These are phyloP conservation scores for Lasioglossum figueresi DNA, from an alignment of 2,888 invertebrate species.

Conservation along the genomic window DNA sequence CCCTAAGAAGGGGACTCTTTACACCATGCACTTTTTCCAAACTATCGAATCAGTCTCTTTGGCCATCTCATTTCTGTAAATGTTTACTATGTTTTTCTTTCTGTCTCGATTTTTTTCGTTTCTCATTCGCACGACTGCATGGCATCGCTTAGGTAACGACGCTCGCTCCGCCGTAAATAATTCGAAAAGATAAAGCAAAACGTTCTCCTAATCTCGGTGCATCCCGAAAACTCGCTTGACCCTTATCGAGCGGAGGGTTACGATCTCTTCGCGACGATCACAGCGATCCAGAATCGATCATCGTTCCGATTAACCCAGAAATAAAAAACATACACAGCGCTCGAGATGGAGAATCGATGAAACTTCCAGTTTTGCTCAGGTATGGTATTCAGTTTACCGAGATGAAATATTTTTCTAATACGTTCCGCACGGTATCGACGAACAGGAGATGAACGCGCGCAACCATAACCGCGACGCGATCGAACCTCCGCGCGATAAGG, in stretches of 20 bases:
- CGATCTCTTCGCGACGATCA: constrained; percentile 23
- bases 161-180: constrained; percentile 51
- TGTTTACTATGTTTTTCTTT: constrained; percentile 36
- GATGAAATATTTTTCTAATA: constrained; percentile 18
- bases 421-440: background rate
- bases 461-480: constrained; percentile 32
- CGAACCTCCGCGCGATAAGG: constrained; percentile 46
- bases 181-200: background rate
- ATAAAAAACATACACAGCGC: background rate
- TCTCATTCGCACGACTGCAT: constrained; percentile 74
- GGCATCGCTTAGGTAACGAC: constrained; percentile 70
- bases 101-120: constrained; percentile 42
- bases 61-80: constrained; percentile 47
- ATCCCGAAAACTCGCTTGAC: constrained; percentile 40
- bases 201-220: constrained; percentile 13
- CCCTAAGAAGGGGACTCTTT: background rate
- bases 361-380: constrained; percentile 7
- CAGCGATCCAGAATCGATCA: background rate
- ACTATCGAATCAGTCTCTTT: constrained; percentile 25
- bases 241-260: constrained; percentile 46
- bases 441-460: background rate
- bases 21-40: constrained; percentile 17
- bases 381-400: constrained; percentile 6
- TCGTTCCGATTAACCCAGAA: background rate
- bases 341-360: background rate